Evolutionary conservation across 2,888 invertebrate genomes (phyloP), one percentile per base, ranked within the genome.

Genomic region (Ceramica pisi): DNA sequence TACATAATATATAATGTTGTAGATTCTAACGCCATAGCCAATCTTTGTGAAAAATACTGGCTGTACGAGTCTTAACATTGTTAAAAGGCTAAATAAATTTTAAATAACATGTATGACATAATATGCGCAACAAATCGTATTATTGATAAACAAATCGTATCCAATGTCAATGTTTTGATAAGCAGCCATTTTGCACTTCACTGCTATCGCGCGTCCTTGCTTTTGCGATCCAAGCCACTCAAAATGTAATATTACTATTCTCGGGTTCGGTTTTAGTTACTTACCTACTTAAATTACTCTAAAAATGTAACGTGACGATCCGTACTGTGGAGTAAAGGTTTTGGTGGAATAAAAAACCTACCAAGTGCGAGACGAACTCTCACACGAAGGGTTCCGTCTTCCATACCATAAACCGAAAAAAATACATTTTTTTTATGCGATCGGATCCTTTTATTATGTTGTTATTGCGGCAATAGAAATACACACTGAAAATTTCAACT

Each of bases 91-190:
- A 59, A 56, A 31, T 19, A 46, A 19, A 19, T 73, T 72, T 31
- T 61, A 69, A 73, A 73, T 35, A 62, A 57, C 46, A 73, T 16
- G 31, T 72, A 59, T 86, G 82, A 85, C 82, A 78, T 86, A 86
- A 84, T 71, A 75, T 44, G 72, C 66, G 50, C 62, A 67, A 70
- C 62, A 80, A 80, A 82, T 76, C 65, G 23, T 71, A 71, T 51
- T 63, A 73, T 80, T 71, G 84, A 86, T 82, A 80, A 66, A 78
- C 66, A 64, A 75, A 66, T 67, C 57, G 59, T 75, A 59, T 74
- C 51, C 82, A 84, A 85, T 80, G 82, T 76, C 84, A 80, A 56
- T 57, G 62, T 60, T 57, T 67, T 56, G 86, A 85, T 85, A 86
- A 86, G 77, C 65, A 2, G 70, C 77, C 72, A 75, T 80, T 80